Evolutionary conservation across 1,140 invertebrate genomes (phyloP).

Genomic region (Drosophila mauritiana): DNA sequence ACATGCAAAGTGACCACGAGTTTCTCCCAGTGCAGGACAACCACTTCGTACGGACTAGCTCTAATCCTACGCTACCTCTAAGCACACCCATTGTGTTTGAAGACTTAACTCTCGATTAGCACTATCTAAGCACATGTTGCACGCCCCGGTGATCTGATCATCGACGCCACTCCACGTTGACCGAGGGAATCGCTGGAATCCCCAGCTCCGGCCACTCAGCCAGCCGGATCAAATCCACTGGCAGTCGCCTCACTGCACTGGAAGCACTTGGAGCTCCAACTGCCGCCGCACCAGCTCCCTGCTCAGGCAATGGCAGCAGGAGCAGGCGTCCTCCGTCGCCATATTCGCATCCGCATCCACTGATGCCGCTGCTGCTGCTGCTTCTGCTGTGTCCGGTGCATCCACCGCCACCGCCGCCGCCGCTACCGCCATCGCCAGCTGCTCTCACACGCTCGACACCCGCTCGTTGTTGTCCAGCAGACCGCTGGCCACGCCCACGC

Average conservation of each 20-base stretch:
- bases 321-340: conserved; percentile 43
- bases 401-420: conserved; percentile 41
- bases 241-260: conserved; percentile 37
- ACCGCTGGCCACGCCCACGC: conserved; percentile 59
- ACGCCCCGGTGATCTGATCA: conserved; percentile 66
- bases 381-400: conserved; percentile 10
- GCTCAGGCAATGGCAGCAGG: conserved; percentile 79
- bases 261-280: conserved; percentile 63
- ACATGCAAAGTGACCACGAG: conserved; percentile 2
- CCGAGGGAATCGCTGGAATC: neutral
- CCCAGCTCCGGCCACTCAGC: no score
- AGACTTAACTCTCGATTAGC: conserved; percentile 78
- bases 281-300: conserved; percentile 70
- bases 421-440: conserved; percentile 75
- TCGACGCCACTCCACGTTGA: conserved; percentile 10
- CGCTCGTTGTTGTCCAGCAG: conserved; percentile 60
- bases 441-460: conserved; percentile 75
- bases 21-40: conserved; percentile 19
- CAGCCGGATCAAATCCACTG: conserved; percentile 27
- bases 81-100: conserved; percentile 72
- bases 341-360: conserved; percentile 27
- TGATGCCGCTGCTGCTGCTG: neutral
- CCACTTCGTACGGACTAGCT: conserved; percentile 12
- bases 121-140: conserved; percentile 61
- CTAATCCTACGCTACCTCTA: conserved; percentile 58